Base-by-base conservation (phyloP, 2,113 vertebrate species). In the Zosterops hypoxanthus region DNA sequence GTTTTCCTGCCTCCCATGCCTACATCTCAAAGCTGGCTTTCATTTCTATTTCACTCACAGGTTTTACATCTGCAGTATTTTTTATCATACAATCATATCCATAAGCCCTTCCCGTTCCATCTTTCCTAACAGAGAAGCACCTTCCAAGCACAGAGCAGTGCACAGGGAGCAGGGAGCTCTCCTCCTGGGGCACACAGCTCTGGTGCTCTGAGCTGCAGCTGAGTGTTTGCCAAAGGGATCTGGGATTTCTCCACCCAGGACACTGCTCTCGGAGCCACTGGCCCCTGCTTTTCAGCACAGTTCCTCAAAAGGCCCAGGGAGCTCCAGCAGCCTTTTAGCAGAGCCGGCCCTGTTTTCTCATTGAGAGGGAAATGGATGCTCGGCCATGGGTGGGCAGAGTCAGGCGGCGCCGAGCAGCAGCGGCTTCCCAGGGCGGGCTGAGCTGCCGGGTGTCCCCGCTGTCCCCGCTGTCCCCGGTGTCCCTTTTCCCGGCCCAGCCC, bases 201-300 rank as follows among this genome's bases (percentile, higher is more conserved):
- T 0, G 0, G 52, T 42, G 36, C 34, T 36, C 68, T 8, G 8
- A 64, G 68, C 29, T 17, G 23, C 31, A 49, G 14, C 55, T 4
- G 15, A 36, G 4, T 11, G 23, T 42, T 56, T 83, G 50, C 50
- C 68, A 49, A 44, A 69, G 42, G 41, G 29, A 36, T 34, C 41
- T 23, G 41, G 34, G 33, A 24, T 42, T 55, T 36, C 31, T 31
- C 44, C 8, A 6, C 8, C 31, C 28, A 41, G 25, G 22, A 73
- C 42, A n/a, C 42, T 2, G 3, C 33, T 86, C 34, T 8, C 11
- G 22, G 22, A 77, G 34, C 77, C 59, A 53, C 0, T 9, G 12
- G 31, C n/a, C 55, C 33, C 15, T 50, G 42, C 26, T 79, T 89
- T 64, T 55, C 81, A 71, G 61, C 13, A 29, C 6, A 14, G 22